Percentiles rank a stretch among this genome's conserved stretches.
Evolutionary conservation across 2,797 vertebrate genomes (phyloP).

Genomic region (Phataginus tetradactyla): DNA sequence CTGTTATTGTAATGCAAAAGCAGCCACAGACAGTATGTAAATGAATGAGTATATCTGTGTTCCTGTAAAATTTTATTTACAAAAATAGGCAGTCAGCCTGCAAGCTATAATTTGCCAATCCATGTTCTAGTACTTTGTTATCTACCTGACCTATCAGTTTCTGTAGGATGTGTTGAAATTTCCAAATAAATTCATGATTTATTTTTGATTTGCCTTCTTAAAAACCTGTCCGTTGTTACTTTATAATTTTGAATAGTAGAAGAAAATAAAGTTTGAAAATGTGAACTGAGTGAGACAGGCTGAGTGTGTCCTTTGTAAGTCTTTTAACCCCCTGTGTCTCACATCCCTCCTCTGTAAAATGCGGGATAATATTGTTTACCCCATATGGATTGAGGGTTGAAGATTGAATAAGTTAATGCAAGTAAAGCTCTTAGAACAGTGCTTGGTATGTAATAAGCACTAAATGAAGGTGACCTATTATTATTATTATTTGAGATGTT

Average conservation of each 20-base stretch:
- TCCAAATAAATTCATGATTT: neutral
- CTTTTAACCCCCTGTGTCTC: neutral
- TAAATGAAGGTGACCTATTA: neutral
- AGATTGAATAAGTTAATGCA: neutral
- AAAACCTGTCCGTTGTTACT: neutral
- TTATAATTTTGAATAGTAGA: neutral
- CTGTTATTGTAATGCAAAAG: neutral
- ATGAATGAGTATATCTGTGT: neutral
- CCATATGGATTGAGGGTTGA: neutral
- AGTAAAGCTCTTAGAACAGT: neutral
- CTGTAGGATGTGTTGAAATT: neutral
- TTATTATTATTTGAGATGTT: neutral
- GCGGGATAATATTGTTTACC: neutral
- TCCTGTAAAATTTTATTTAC: constrained; percentile 15
- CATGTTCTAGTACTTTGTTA: neutral
- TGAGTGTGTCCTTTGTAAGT: neutral
- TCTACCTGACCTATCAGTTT: neutral
- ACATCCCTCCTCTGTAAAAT: neutral
- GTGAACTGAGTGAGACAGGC: neutral
- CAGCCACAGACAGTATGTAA: neutral
- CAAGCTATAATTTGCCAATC: neutral
- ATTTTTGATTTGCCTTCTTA: neutral
- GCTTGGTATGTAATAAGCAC: neutral
- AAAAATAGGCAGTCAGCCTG: neutral
- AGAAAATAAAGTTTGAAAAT: neutral